Base-by-base conservation (phyloP, 2,113 vertebrate genomes). In the Pyxicephalus adspersus region DNA sequence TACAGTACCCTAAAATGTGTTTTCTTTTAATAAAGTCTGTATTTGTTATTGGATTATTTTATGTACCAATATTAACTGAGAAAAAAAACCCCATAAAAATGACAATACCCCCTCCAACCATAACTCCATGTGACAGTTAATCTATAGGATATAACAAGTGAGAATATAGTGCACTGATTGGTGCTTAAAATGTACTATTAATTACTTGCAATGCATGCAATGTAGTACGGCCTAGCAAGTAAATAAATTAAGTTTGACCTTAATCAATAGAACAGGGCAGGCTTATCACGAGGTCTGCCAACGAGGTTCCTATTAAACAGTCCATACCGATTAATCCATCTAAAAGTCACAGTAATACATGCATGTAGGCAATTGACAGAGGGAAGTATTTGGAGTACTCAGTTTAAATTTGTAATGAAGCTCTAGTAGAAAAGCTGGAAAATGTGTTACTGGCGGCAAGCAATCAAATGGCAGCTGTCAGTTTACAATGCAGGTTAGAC, bases 191-290 rank as follows among this genome's bases (percentile, higher is more conserved):
- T 72, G 29, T 73, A 72, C 79, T 73, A 81, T 81, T 81, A 81
- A 81, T 81, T 74, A 81, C 70, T 81, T 73, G 60, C 70, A 74
- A 64, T 34, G 26, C 60, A 19, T 28, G 58, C 26, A 20, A 81
- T 51, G 28, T 23, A 74, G 26, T 65, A n/a, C 54, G 65, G 61
- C 68, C 70, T 63, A 55, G 60, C 58, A 54, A 74, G 79, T 81
- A 81, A 81, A 81, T 81, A 81, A 73, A 81, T 81, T 81, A 81
- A 61, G 50, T 26, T 34, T 81, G 79, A 81, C 79, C 79, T 74
- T 81, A 72, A 81, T 81, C 78, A 81, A 81, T 81, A 81, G 51
- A 74, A 74, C 70, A 9, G 79, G 60, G 79, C 78, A 45, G 70
- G 70, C 28, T 65, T 57, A 73, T 81, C 70, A 26, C 60, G 26